Base-by-base conservation (phyloP, 1,140 invertebrate genomes). In the Pogonomyrmex barbatus region DNA sequence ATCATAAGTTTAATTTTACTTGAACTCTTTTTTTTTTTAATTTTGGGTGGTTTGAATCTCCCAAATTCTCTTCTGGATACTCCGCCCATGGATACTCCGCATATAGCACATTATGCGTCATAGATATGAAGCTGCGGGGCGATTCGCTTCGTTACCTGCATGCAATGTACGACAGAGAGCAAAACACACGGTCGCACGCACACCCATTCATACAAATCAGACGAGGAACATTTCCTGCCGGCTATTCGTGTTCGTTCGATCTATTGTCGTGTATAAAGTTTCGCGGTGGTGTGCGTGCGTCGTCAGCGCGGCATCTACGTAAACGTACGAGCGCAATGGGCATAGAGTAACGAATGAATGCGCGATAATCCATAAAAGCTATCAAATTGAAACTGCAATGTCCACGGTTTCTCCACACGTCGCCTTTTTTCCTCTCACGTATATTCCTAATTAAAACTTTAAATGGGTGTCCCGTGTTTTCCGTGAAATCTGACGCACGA, bases 101-200 rank as follows among this genome's bases (percentile, higher is more conserved):
- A 24, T 24, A 24, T 24, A 24, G n/a, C 39, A 47, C 24, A 9
- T 33, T n/a, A 60, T 14, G 4, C 12, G 33, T 62, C 68, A 82
- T 71, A 75, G 68, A 83, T 83, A 73, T 42, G 42, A n/a, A 75
- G 56, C 88, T 83, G 70, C 89, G 76, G 87, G 84, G 87, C 90
- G 92, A 93, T 92, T 77, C 91, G 90, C 87, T 90, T 92, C 92
- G 92, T 88, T 92, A 91, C 91, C 76, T 89, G 67, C 87, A 87
- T 76, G 73, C 89, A 83, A 71, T 77, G 81, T 67, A 87, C 75
- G 52, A 70, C 82, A 54, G 79, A 83, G 78, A 65, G 70, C 24
- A 63, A 83, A 87, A 86, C 76, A 87, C 70, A 67, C 73, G 62
- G 68, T 86, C 73, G 68, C 68, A 82, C 71, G 78, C 85, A 77